Base-by-base conservation (phyloP, 92 coral and sea anemone species). In the Paramuricea clavata region DNA sequence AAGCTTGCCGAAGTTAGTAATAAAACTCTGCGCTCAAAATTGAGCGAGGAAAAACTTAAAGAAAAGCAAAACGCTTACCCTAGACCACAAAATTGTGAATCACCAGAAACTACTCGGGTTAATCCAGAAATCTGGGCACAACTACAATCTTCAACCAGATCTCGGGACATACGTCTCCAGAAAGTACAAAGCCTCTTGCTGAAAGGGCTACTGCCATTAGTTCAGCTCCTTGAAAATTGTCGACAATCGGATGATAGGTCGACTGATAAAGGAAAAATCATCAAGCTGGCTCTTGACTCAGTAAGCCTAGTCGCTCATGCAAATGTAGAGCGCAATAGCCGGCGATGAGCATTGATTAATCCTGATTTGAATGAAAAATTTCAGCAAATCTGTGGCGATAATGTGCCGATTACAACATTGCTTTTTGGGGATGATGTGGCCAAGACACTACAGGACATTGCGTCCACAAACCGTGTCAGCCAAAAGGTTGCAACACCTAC, bases 381-480 rank as follows among this genome's bases (percentile, higher is more conserved):
- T 83, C 74, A 83, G 36, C 85, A 83, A 76, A 75, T 75, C 30
- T 89, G 88, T 69, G 78, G 88, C 32, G 83, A 81, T 41, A 69
- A 70, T 22, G 73, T 81, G 17, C 49, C 69, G 42, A 69, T 61
- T 39, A 87, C 91, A 27, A 41, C 72, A 26, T 87, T 28, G 12
- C 49, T 87, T 56, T 87, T 87, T 81, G 85, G 88, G 39, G 77
- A 76, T 83, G 81, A 89, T 75, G 74, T 83, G 39, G 65, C 85
- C 54, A 78, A 83, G 49, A 85, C 83, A 21, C 54, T 83, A 27
- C 69, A 87, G 36, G 90, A 87, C 74, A 87, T 89, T 74, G 86
- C 81, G 47, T 52, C 81, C 41, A 89, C 93, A 21, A 90, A 81
- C 73, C 60, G 83, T 60, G 93, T 90, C 69, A 67, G 91, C 75